A percentile compares a stretch with the other conserved stretches of the same genome.
phyloP scores from a whole-genome alignment of 2,797 vertebrate species.

The Darevskia mixta region DNA sequence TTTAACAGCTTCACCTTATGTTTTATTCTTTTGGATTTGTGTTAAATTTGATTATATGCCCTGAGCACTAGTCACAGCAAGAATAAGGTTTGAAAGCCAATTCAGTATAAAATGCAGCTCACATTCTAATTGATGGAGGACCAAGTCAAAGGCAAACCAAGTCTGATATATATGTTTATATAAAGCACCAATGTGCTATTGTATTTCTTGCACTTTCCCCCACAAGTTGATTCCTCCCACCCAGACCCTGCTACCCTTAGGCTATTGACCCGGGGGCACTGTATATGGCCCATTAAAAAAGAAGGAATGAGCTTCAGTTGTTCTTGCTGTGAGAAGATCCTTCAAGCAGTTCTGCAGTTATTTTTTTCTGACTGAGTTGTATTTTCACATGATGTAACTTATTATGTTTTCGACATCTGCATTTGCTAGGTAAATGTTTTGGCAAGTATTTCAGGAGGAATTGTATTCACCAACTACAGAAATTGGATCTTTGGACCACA shows the following conservation, averaged over 20 bases:
- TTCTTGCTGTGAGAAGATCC: neutral
- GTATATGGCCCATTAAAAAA: neutral
- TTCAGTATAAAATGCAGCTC: neutral
- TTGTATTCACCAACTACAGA: neutral
- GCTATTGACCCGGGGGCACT: neutral
- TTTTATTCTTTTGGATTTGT: slow-evolving; percentile 65
- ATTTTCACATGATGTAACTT: neutral
- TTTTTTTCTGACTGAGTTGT: neutral
- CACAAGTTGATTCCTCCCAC: neutral
- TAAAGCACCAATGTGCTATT: neutral
- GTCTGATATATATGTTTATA: neutral
- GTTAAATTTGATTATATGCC: slow-evolving; percentile 71
- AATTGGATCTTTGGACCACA: no score
- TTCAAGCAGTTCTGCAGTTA: neutral
- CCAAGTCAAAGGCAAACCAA: neutral
- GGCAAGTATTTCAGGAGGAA: neutral
- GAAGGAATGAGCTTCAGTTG: neutral
- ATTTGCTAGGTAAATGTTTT: neutral
- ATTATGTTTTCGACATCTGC: neutral
- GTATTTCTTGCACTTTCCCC: neutral
- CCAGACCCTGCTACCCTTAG: neutral
- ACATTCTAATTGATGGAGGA: neutral
- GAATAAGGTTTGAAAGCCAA: slow-evolving; percentile 27
- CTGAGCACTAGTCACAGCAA: slow-evolving; percentile 54
- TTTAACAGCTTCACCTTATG: slow-evolving; percentile 69